These are phyloP conservation scores for Martes martes DNA, from an alignment of 2,113 vertebrate species.

Conservation along the genomic window DNA sequence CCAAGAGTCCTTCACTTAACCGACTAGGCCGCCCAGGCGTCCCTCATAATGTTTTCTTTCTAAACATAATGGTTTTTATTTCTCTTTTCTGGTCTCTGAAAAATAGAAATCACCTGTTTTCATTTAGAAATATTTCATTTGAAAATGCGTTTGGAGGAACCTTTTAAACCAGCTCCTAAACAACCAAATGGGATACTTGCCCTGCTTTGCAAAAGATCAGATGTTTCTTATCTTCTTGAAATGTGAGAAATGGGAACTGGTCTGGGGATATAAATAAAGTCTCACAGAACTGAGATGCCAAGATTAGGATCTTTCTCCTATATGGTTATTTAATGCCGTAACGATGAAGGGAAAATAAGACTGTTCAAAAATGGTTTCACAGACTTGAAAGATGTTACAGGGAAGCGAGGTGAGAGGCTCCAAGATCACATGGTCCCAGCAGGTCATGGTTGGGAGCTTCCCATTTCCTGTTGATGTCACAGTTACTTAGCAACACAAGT, in stretches of 20 bases:
- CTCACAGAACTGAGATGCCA: constrained; percentile 1
- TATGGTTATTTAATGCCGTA: constrained; percentile 27
- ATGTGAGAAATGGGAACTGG: constrained; percentile 24
- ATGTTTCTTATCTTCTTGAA: constrained; percentile 70
- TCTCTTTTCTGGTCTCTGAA: constrained; percentile 45
- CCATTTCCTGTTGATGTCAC: background rate
- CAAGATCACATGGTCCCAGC: background rate
- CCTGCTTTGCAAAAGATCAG: constrained; percentile 62
- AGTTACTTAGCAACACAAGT: constrained; percentile 36
- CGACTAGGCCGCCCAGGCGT: background rate
- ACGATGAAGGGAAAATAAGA: constrained; percentile 51
- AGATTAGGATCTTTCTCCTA: constrained; percentile 66
- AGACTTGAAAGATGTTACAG: constrained; percentile 10
- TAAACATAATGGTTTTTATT: background rate
- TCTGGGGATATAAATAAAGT: constrained; percentile 38
- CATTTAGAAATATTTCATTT: constrained; percentile 74
- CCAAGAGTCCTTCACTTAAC: background rate
- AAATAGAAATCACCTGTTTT: constrained; percentile 71
- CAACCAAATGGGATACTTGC: constrained; percentile 44
- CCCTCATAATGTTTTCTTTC: constrained; percentile 55
- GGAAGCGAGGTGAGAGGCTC: background rate
- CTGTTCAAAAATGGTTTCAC: constrained; percentile 30
- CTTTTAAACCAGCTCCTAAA: constrained; percentile 55
- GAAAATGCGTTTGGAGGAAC: constrained; percentile 46
- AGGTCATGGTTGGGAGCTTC: background rate